phyloP scores from a whole-genome alignment of 92 coral and sea anemone genomes.

The Porites divaricata region DNA sequence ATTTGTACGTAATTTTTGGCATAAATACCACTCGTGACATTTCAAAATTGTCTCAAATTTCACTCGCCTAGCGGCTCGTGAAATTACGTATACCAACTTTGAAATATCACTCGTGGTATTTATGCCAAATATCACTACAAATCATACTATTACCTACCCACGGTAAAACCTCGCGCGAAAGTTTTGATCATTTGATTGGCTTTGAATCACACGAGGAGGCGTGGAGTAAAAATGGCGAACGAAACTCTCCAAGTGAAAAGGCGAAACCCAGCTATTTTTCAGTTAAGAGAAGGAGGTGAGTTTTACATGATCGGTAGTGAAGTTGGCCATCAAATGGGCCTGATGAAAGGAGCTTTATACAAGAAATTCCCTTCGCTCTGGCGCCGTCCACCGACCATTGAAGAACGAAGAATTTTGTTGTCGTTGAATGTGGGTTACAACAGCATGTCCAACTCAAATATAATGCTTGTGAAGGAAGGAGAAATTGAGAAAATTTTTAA shows the following conservation, averaged over 20 bases:
- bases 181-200: background rate
- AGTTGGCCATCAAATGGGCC: conserved; percentile 86
- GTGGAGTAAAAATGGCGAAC: conserved; percentile 18
- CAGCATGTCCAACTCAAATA: conserved; percentile 95
- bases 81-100: no score
- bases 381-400: conserved; percentile 93
- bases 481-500: conserved; percentile 86
- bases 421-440: conserved; percentile 87
- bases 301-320: conserved; percentile 97
- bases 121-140: no score
- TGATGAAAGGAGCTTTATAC: conserved; percentile 94
- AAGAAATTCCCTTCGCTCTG: conserved; percentile 94
- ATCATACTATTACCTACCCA: background rate
- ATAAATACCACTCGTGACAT: no score
- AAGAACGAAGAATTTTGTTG: conserved; percentile 77
- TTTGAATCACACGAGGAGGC: background rate
- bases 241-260: conserved; percentile 52
- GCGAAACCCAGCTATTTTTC: conserved; percentile 88
- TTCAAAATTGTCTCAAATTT: no score
- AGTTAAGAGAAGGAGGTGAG: conserved; percentile 85
- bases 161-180: background rate
- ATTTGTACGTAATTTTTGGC: no score
- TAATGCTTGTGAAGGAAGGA: conserved; percentile 86
- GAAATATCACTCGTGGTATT: no score
- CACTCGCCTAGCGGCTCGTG: no score